Conservation (phyloP, 2,888 invertebrate genomes). For the Thalpophila matura region DNA sequence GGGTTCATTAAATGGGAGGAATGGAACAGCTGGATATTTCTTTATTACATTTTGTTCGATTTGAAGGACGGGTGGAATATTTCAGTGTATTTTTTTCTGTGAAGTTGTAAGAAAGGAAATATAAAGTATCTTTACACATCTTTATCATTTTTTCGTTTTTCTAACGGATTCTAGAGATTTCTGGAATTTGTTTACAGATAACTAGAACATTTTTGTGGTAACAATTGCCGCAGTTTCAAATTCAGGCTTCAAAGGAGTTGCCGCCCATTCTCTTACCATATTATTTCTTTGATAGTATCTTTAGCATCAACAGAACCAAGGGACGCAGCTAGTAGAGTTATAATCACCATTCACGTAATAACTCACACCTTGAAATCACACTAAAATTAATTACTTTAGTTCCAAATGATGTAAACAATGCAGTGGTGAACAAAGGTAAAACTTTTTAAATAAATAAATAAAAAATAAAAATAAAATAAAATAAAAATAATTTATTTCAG, state of each 20-base stretch:
- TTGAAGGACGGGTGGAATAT: conserved; percentile 9
- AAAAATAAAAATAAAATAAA: too few relatives aligned
- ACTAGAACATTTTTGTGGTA: too few relatives aligned
- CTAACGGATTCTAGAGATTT: too few relatives aligned
- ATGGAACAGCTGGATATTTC: conserved; percentile 42
- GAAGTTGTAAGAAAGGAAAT: not conserved
- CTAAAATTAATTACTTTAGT: conserved; percentile 40
- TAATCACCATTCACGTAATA: not conserved
- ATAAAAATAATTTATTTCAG: too few relatives aligned
- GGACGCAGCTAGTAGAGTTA: not conserved
- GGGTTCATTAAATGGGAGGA: conserved; percentile 51
- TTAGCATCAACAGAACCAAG: too few relatives aligned
- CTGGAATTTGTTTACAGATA: too few relatives aligned
- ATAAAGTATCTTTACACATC: not conserved
- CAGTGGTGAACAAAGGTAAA: conserved; percentile 25
- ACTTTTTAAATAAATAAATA: conserved; percentile 46
- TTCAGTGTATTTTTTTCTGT: not conserved
- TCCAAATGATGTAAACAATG: conserved; percentile 33
- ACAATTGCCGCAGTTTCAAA: too few relatives aligned
- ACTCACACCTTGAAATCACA: conserved; percentile 11
- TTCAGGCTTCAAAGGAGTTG: too few relatives aligned
- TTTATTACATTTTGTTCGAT: conserved; percentile 46
- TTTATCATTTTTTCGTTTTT: not conserved
- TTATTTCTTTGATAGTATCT: too few relatives aligned
- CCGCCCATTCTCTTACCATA: too few relatives aligned